Evolutionary conservation across 2,888 invertebrate genomes (phyloP), one percentile per base, ranked within the genome.

Genomic region (Chorisops tibialis): DNA sequence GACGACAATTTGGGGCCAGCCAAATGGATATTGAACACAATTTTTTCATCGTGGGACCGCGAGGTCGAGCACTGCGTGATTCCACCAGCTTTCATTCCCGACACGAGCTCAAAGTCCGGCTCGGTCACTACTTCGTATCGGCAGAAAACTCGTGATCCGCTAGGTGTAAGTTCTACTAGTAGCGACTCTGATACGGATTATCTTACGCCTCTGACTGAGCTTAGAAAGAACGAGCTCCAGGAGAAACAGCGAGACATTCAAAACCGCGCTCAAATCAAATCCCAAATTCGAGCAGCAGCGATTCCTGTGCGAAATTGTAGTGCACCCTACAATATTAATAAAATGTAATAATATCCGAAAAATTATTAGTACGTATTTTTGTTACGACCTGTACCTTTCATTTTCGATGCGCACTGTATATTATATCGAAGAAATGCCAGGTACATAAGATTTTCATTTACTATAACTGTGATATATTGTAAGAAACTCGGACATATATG

Each of bases 81-180:
- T n/a, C n/a, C n/a, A 1, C 94, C 96, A 67, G 90, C 88, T 71
- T 91, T 90, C 50, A 91, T 77, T 1, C 96, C 96, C 9, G 91
- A 86, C 22, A 90, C 82, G 12, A 94, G 83, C 66, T 87, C 86
- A 96, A 96, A 97, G 74, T 96, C 96, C 0, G 87, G 85, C 1
- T 96, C 97, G 77, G 87, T 80, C 1, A 85, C 81, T n/a, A 83
- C 74, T 71, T 87, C 86, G 70, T 85, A 87, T 62, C 85, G 84
- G 67, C 86, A 79, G 71, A 84, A 85, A 69, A 87, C 74, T 61
- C 81, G 80, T 21, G 82, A 81, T 59, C 84, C 83, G 69, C 85
- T 96, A 61, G 96, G 96, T 75, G 92, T 96, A 1, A 94, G 94
- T 73, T 95, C 95, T 70, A 96, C 96, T 4, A 95, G 94, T 70